Evolutionary conservation across 2,888 invertebrate species (phyloP), one percentile per base, ranked within the genome.

Genomic region (Heliconius ismenius): DNA sequence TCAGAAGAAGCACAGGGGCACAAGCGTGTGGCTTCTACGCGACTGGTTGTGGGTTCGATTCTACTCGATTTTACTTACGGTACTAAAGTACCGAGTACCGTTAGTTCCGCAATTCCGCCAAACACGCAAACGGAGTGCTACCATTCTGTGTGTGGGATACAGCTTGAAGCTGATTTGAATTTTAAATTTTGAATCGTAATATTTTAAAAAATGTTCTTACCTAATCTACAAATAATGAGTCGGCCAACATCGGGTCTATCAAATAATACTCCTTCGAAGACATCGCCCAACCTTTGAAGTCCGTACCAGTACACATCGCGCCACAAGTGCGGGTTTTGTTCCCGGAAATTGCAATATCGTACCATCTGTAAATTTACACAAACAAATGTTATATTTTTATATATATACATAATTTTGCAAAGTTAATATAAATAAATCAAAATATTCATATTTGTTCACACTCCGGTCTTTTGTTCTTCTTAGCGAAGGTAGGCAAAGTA

Each of bases 301-400:
- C 96, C 92, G 76, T 95, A 87, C 77, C 97, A 96, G 83, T 96
- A 95, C 3, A 97, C 95, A 77, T 96, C 95, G 54, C 95, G 95
- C 89, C 96, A 96, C 36, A 96, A 94, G 72, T 95, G 94, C 21
- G 96, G 96, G 86, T 97, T 96, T 76, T 95, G 94, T 79, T 96
- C 96, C 79, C 97, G 95, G 88, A 97, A 97, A 76, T 95, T 95
- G 86, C 95, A 96, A 87, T 97, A 97, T 81, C 96, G 96, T 54
- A 95, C 96, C 82, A 97, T 85, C 96, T 96, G 90, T 28, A 49
- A 69, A 13, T 36, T 32, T 6, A 65, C 10, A 11, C 7, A 11
- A 36, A 28, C n/a, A 65, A 65, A 21, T 4, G 6, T 18, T 49
- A 18, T 49, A 21, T 49, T 21, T 49, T 21, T 54, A 1, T 4